Evolutionary conservation across 1,140 invertebrate species (phyloP).

Genomic region (Vollenhovia emeryi): DNA sequence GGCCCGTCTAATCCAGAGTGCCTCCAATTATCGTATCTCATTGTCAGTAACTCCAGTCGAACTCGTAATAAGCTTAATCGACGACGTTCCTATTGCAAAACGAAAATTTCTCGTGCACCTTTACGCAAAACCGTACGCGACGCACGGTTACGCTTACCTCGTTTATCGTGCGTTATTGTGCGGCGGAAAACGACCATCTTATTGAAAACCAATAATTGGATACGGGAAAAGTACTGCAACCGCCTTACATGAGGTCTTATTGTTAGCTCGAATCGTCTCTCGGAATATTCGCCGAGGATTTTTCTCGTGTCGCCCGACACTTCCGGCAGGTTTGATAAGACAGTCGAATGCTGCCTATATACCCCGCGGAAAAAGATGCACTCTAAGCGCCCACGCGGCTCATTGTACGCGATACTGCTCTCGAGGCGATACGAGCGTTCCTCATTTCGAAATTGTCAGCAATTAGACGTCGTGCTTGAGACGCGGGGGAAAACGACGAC

Average conservation of each 20-base stretch:
- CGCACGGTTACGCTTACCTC: not conserved
- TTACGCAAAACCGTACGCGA: not conserved
- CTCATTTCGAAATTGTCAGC: constrained; percentile 56
- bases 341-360: constrained; percentile 56
- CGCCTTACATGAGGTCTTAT: not conserved
- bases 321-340: constrained; percentile 36
- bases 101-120: not conserved
- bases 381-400: constrained; percentile 61
- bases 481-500: not conserved
- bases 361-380: constrained; percentile 47
- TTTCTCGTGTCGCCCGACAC: constrained; percentile 8
- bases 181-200: too few species aligned
- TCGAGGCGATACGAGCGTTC: constrained; percentile 42
- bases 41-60: not conserved
- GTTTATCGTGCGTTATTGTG: too few species aligned
- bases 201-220: not conserved
- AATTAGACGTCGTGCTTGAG: constrained; percentile 54
- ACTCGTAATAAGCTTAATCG: not conserved
- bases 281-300: constrained; percentile 27
- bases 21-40: not conserved
- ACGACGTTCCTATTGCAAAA: not conserved
- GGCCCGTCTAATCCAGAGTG: not conserved
- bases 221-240: not conserved
- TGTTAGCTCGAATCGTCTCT: not conserved
- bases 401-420: constrained; percentile 59